Evolutionary conservation across 1,140 invertebrate species (phyloP), one percentile per base, ranked within the genome.

Genomic region (Brachionus sp.): DNA sequence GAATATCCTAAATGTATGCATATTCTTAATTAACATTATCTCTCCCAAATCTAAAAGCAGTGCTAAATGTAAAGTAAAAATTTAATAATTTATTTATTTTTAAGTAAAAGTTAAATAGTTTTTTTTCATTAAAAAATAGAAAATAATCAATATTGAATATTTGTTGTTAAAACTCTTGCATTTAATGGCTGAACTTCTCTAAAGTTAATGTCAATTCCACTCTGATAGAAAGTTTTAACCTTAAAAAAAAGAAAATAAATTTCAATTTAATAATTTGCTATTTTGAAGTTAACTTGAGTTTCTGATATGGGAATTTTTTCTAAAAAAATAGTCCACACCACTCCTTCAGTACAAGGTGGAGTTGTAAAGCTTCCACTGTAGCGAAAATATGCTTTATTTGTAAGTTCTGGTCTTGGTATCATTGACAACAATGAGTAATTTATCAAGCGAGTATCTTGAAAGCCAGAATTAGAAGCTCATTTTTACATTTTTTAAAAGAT

Each of bases 331-430:
- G 95, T 92, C 95, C 95, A 97, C 0, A 92, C 93, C 3, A 96
- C 94, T 2, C 93, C 91, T 90, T 96, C 95, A 7, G 91, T 91
- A 85, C 95, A 96, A 0, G 94, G 94, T 3, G 95, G 95, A 3
- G 95, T 96, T 0, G 95, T 96, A 42, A 96, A 88, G 0, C 94
- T 96, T 0, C 95, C 95, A 50, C 91, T 90, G 87, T 96, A 97
- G 1, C 92, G 86, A 85, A 93, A 93, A 75, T 88, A 88, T 39
- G 39, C 73, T n/a, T 84, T 33, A 19, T 62, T 80, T n/a, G 42
- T 25, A 16, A 9, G 7, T 4, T 16, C 5, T 19, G 16, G 6
- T 23, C 25, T 19, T 13, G 70, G 70, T 19, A 75, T 25, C 39
- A 75, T 46, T 5, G 39, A 46, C 29, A 9, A 46, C 5, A 75